phyloP scores from a whole-genome alignment of 2,888 invertebrate species.

The Caenorhabditis macrosperma region DNA sequence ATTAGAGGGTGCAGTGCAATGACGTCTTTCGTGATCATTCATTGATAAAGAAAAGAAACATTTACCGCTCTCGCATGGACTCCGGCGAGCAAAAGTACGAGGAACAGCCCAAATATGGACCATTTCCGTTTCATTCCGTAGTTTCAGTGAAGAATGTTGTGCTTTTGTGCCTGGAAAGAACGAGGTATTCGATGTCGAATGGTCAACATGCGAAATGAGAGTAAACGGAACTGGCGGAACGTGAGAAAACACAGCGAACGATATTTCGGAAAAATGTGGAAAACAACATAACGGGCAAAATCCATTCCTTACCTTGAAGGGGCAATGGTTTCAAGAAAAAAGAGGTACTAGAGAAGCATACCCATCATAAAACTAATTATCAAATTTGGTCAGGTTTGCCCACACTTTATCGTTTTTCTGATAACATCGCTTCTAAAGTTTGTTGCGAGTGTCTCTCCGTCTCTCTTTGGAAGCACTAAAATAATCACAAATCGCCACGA shows the following conservation, averaged over 20 bases:
- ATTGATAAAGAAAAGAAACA: slow-evolving; percentile 3
- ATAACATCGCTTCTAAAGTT: slow-evolving; percentile 38
- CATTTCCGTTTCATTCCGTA: slow-evolving; percentile 32
- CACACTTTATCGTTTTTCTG: slow-evolving; percentile 29
- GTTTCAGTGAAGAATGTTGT: too few relatives aligned
- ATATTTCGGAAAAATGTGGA: too few relatives aligned
- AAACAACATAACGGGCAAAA: too few relatives aligned
- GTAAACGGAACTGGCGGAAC: too few relatives aligned
- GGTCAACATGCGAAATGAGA: too few relatives aligned
- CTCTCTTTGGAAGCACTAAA: slow-evolving; percentile 18
- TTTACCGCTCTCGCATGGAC: slow-evolving; percentile 24
- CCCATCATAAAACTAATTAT: slow-evolving; percentile 30
- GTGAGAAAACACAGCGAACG: too few relatives aligned
- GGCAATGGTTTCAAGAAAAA: not conserved
- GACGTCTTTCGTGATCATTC: slow-evolving; percentile 17
- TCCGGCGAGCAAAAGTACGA: not conserved
- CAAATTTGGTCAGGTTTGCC: slow-evolving; percentile 27
- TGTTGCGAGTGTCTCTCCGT: slow-evolving; percentile 10
- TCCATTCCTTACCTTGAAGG: not conserved
- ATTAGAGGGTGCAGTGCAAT: slow-evolving; percentile 1
- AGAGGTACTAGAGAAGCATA: not conserved
- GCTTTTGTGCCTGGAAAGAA: too few relatives aligned
- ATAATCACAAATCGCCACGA: slow-evolving; percentile 26
- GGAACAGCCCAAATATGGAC: slow-evolving; percentile 38
- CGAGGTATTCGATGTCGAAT: too few relatives aligned